phyloP scores from a whole-genome alignment of 2,888 invertebrate genomes.

The Antheraea yamamai region DNA sequence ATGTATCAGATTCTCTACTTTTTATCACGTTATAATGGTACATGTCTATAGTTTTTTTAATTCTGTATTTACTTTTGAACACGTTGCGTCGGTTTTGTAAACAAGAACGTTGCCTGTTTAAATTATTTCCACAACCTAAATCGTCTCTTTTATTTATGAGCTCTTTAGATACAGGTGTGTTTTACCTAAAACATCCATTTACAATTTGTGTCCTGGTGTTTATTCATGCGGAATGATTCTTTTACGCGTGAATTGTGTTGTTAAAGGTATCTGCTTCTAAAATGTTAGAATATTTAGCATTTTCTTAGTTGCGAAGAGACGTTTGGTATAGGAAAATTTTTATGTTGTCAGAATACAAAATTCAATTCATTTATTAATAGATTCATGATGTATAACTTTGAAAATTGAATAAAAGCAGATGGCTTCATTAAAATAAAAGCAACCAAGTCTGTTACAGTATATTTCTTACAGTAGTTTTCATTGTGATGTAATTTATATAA shows the following conservation, averaged over 20 bases:
- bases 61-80: background rate
- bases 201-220: slow-evolving; percentile 29
- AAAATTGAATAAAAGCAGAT: too few species aligned
- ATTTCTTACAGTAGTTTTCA: too few species aligned
- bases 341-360: too few species aligned
- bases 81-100: background rate
- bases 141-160: slow-evolving; percentile 61
- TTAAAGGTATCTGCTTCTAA: background rate
- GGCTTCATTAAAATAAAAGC: background rate
- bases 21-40: background rate
- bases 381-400: too few species aligned
- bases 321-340: too few species aligned
- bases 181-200: slow-evolving; percentile 41
- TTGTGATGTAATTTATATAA: too few species aligned
- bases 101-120: slow-evolving; percentile 19
- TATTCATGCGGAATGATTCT: slow-evolving; percentile 21
- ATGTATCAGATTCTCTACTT: background rate
- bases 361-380: too few species aligned
- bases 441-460: too few species aligned
- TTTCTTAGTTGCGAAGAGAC: background rate
- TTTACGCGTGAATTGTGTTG: slow-evolving; percentile 23
- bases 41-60: background rate
- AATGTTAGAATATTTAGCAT: background rate
- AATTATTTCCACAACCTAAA: slow-evolving; percentile 52
- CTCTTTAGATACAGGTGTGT: slow-evolving; percentile 53